A percentile compares a stretch with the other conserved stretches of the same genome.
Evolutionary conservation across 2,113 vertebrate species (phyloP).

Genomic region (Isurus oxyrinchus): DNA sequence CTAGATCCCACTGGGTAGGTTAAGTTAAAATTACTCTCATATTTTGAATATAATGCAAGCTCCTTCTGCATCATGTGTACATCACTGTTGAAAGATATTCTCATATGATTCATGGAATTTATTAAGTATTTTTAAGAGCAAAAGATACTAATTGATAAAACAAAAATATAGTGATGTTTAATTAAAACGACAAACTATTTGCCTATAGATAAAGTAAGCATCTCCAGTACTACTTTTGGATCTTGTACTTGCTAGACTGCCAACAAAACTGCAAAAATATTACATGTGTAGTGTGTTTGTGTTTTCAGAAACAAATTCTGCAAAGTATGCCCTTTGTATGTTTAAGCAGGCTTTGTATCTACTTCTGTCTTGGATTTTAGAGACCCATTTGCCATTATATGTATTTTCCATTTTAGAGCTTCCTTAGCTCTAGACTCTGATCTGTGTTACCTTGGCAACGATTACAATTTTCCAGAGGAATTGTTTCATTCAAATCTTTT

Average conservation of each 20-base stretch:
- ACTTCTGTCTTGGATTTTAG: background rate
- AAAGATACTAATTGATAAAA: background rate
- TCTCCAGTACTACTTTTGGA: background rate
- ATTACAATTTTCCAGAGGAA: conserved; percentile 37
- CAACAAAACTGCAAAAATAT: conserved; percentile 16
- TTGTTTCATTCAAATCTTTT: conserved; percentile 31
- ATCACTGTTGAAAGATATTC: background rate
- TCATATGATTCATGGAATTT: background rate
- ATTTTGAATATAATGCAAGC: background rate
- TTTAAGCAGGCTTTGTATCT: conserved; percentile 16
- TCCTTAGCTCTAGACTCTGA: background rate
- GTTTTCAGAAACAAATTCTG: conserved; percentile 12
- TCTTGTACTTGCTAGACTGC: background rate
- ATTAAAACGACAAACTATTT: background rate
- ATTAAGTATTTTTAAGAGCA: background rate
- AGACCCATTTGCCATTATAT: conserved; percentile 22
- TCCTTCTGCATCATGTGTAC: background rate
- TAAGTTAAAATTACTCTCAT: background rate
- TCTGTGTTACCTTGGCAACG: conserved; percentile 31
- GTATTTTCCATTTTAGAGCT: conserved; percentile 30
- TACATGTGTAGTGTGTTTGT: too few relatives aligned
- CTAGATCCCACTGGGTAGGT: too few relatives aligned
- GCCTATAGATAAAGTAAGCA: too few relatives aligned
- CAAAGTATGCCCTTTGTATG: background rate
- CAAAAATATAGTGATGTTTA: background rate